A percentile compares a stretch with the other conserved stretches of the same genome.
Evolutionary conservation across 2,113 vertebrate species (phyloP).

Genomic region (Ammodytes marinus): DNA sequence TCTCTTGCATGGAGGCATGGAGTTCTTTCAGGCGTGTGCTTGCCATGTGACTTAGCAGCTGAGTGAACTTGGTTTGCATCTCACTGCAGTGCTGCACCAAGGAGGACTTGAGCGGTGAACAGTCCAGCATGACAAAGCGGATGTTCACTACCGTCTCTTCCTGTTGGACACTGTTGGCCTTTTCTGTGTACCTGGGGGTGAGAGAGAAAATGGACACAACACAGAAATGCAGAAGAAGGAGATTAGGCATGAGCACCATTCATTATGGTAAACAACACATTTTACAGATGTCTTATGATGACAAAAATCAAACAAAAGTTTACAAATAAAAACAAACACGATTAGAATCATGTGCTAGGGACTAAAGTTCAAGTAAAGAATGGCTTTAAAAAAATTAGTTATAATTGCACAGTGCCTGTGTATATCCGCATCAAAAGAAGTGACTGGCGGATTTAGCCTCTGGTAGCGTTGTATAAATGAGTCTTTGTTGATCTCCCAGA

Average conservation of each 20-base stretch:
- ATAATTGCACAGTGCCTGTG: conserved; percentile 77
- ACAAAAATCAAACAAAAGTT: neutral
- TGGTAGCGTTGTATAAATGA: conserved; percentile 88
- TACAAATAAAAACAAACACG: neutral
- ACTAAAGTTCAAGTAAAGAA: neutral
- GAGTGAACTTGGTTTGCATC: conserved; percentile 73
- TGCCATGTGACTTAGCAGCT: conserved; percentile 64
- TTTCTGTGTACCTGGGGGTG: conserved; percentile 67
- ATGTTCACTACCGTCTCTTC: conserved; percentile 62
- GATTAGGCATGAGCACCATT: neutral
- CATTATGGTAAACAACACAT: neutral
- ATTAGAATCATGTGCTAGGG: neutral
- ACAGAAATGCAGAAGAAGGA: neutral
- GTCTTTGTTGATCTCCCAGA: conserved; percentile 93
- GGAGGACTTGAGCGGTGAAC: conserved; percentile 69
- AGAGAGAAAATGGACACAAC: neutral
- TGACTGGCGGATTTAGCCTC: conserved; percentile 87
- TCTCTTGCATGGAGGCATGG: conserved; percentile 43
- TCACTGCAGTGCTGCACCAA: conserved; percentile 71
- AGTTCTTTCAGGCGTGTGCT: conserved; percentile 55
- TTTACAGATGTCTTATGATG: neutral
- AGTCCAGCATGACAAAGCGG: conserved; percentile 69
- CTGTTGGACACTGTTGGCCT: conserved; percentile 63
- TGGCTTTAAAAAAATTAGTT: neutral
- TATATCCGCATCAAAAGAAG: conserved; percentile 90